phyloP scores from a whole-genome alignment of 1,140 invertebrate species.

The Leptestheria dahalacensis region DNA sequence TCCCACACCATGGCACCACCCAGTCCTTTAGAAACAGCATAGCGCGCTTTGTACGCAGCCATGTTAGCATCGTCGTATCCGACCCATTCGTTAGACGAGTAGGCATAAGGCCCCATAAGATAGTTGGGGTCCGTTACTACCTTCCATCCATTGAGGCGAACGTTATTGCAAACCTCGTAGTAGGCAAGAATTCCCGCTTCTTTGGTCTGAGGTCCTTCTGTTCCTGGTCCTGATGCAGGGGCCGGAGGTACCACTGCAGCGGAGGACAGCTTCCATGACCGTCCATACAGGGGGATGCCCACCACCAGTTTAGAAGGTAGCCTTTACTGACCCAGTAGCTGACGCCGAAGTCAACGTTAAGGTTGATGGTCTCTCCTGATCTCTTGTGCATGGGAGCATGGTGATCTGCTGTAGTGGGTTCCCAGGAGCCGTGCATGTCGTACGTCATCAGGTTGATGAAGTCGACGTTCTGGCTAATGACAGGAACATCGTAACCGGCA shows the following conservation, averaged over 20 bases:
- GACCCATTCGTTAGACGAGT: slow-evolving; percentile 16
- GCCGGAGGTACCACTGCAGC: slow-evolving; percentile 20
- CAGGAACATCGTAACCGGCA: slow-evolving; percentile 22
- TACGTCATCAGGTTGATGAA: slow-evolving; percentile 26
- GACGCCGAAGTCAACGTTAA: slow-evolving; percentile 30
- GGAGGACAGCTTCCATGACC: slow-evolving; percentile 22
- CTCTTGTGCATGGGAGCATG: slow-evolving; percentile 21
- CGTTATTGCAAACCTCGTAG: slow-evolving; percentile 19
- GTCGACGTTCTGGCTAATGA: slow-evolving; percentile 21
- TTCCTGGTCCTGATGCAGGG: slow-evolving; percentile 12
- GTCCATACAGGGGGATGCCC: slow-evolving; percentile 12
- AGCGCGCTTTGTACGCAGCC: slow-evolving; percentile 18
- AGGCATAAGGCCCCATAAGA: slow-evolving; percentile 7
- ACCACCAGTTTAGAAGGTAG: slow-evolving; percentile 8
- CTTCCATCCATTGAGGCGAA: slow-evolving; percentile 16
- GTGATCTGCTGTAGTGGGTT: slow-evolving; percentile 19
- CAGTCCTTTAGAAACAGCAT: slow-evolving; percentile 13
- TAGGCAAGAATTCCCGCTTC: slow-evolving; percentile 19
- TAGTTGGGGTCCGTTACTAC: neutral
- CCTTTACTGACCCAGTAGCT: slow-evolving; percentile 31
- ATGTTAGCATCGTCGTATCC: slow-evolving; percentile 20
- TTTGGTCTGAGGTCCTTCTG: slow-evolving; percentile 14
- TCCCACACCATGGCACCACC: slow-evolving; percentile 24
- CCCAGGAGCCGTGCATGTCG: slow-evolving; percentile 22
- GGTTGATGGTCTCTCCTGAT: slow-evolving; percentile 16